A percentile compares a stretch with the other conserved stretches of the same genome.
These are phyloP conservation scores for Lepus europaeus DNA, from an alignment of 2,113 vertebrate species.

Conservation along the genomic window DNA sequence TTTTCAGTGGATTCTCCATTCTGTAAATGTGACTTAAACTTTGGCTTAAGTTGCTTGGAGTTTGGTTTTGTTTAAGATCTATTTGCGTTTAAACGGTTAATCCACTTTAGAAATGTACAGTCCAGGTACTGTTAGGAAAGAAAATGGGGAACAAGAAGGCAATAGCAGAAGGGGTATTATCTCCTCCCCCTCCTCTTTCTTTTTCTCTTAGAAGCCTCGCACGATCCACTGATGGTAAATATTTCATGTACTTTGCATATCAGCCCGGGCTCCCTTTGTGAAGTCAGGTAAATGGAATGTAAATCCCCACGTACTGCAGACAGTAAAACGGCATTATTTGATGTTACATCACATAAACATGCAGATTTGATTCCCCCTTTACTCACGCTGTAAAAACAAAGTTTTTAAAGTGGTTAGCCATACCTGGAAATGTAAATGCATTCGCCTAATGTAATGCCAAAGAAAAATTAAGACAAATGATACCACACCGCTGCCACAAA, in stretches of 20 bases:
- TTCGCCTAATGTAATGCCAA: constrained; percentile 89
- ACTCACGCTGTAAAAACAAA: constrained; percentile 90
- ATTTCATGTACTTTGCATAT: constrained; percentile 95
- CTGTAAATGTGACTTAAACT: constrained; percentile 52
- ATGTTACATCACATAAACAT: constrained; percentile 95
- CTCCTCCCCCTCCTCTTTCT: constrained; percentile 54
- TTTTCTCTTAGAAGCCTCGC: constrained; percentile 83
- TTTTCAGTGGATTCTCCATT: background rate
- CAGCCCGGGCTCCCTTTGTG: constrained; percentile 91
- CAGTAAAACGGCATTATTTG: constrained; percentile 96
- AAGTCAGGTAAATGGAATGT: constrained; percentile 94
- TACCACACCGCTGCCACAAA: constrained; percentile 91
- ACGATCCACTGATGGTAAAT: constrained; percentile 90
- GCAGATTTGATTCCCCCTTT: constrained; percentile 95
- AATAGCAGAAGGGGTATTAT: constrained; percentile 61
- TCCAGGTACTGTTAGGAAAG: constrained; percentile 77
- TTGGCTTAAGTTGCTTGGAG: constrained; percentile 56
- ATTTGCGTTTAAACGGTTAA: constrained; percentile 79
- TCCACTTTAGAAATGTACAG: constrained; percentile 77
- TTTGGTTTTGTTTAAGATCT: constrained; percentile 47
- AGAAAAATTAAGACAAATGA: constrained; percentile 93
- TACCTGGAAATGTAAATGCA: constrained; percentile 92
- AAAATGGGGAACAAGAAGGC: constrained; percentile 45
- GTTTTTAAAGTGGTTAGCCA: constrained; percentile 91
- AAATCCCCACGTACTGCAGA: constrained; percentile 95